Evolutionary conservation across 2,113 vertebrate species (phyloP), one percentile per base, ranked within the genome.

Genomic region (Prochilodus magdalenae): DNA sequence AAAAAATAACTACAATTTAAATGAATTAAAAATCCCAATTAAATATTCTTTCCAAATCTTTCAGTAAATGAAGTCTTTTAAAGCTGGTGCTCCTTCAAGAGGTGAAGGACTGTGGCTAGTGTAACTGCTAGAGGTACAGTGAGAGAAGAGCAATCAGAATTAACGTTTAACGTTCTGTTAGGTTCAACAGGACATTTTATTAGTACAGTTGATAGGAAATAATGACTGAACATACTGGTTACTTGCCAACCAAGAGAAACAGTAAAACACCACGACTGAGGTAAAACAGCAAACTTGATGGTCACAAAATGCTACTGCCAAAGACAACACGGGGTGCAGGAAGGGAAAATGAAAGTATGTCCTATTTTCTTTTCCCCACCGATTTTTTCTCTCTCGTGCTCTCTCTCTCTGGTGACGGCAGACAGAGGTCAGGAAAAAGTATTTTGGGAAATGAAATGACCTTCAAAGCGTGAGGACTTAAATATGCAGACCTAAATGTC

Each of bases 401-500:
- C 76, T 73, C 77, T 81, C 77, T 80, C 80, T 80, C 66, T 75
- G 67, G 65, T 80, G 80, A 85, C 57, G 63, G 47, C 55, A 83
- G 40, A 55, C 66, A 77, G 77, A 83, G 84, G 84, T 83, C 81
- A 86, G 74, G 77, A 49, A 57, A 76, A 40, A 57, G 47, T 83
- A 47, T 71, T 80, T 76, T 70, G 66, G 81, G 66, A 77, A 75
- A 81, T 5, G 49, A 40, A 67, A 70, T 47, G 59, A 76, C 77
- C 73, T 67, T 83, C 73, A 76, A 65, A 80, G 60, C 62, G 44
- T 51, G 30, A 36, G 55, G n/a, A 59, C 60, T 27, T 57, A 6
- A 53, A 20, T 53, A 22, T 22, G 53, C 14, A 55, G 40, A 44
- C 20, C 66, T 44, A 70, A 44, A 70, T 24, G 12, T 0, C 24